Evolutionary conservation across 1,140 invertebrate genomes (phyloP).

Genomic region (Zaprionus davidi): DNA sequence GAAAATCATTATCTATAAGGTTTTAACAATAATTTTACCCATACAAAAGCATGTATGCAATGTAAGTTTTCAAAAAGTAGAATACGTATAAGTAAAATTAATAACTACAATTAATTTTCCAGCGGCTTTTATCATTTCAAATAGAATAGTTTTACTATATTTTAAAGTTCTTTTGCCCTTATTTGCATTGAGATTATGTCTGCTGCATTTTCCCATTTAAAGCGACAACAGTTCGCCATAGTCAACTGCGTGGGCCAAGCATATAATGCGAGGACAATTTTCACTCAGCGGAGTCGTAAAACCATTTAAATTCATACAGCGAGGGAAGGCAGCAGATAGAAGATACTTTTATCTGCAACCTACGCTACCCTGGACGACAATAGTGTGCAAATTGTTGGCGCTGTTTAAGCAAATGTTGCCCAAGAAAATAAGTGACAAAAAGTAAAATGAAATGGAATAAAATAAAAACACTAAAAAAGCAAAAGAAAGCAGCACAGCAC

Average conservation of each 20-base stretch:
- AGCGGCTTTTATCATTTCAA: background rate
- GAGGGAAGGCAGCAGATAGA: conserved; percentile 39
- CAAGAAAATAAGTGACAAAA: conserved; percentile 48
- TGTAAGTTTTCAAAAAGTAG: too few species aligned
- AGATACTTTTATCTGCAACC: conserved; percentile 58
- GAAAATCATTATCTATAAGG: too few species aligned
- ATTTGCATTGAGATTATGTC: conserved; percentile 1
- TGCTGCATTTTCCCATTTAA: conserved; percentile 1
- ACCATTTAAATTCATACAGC: conserved; percentile 76
- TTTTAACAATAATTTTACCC: too few species aligned
- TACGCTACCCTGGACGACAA: conserved; percentile 47
- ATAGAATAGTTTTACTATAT: background rate
- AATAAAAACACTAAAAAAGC: conserved; percentile 11
- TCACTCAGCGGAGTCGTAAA: conserved; percentile 59
- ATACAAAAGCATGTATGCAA: too few species aligned
- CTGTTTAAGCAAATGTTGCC: conserved; percentile 77
- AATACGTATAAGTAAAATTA: background rate
- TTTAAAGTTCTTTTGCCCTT: background rate
- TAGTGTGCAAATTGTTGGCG: conserved; percentile 77
- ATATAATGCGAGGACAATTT: conserved; percentile 26
- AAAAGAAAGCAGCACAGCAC: background rate
- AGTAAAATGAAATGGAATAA: conserved; percentile 37
- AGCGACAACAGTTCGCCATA: conserved; percentile 7
- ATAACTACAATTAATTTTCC: background rate
- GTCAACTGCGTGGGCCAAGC: conserved; percentile 11